Percentiles rank a stretch among this genome's conserved stretches.
These are phyloP conservation scores for Pseudomyrmex pallidus DNA, from an alignment of 1,140 invertebrate species.

Conservation along the genomic window DNA sequence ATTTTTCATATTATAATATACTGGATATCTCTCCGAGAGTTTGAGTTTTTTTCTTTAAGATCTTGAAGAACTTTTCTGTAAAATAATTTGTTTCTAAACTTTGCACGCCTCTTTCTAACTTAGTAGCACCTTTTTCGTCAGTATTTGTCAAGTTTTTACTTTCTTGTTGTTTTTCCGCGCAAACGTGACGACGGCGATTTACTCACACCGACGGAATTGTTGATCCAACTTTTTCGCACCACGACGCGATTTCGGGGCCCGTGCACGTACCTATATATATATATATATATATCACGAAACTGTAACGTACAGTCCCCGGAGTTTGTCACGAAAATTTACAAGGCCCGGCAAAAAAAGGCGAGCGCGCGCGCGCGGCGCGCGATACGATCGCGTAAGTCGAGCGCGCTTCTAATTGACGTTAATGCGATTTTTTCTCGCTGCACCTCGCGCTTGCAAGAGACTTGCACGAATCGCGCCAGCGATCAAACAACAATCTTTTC, in stretches of 20 bases:
- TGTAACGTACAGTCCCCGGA: conserved; percentile 1
- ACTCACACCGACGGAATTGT: conserved; percentile 23
- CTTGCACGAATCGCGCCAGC: not conserved
- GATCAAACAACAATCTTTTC: conserved; percentile 20
- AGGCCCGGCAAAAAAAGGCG: not conserved
- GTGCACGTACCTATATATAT: not conserved
- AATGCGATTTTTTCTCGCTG: conserved; percentile 53
- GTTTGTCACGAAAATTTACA: conserved; percentile 22
- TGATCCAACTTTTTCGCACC: conserved; percentile 40
- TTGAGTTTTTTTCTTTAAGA: no score
- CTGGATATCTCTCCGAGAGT: no score
- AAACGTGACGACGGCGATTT: not conserved
- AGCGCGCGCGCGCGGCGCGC: not conserved
- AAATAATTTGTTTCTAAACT: no score
- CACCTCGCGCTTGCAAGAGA: not conserved
- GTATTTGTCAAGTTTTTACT: not conserved
- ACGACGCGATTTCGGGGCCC: conserved; percentile 21
- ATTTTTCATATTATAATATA: no score
- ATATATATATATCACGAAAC: conserved; percentile 9
- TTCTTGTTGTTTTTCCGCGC: conserved; percentile 9
- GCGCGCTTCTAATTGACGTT: conserved; percentile 57
- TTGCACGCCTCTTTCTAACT: no score
- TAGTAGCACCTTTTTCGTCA: no score
- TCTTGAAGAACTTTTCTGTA: no score
- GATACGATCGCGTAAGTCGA: not conserved